phyloP scores from a whole-genome alignment of 1,140 invertebrate species.

The Cotesia vestalis region DNA sequence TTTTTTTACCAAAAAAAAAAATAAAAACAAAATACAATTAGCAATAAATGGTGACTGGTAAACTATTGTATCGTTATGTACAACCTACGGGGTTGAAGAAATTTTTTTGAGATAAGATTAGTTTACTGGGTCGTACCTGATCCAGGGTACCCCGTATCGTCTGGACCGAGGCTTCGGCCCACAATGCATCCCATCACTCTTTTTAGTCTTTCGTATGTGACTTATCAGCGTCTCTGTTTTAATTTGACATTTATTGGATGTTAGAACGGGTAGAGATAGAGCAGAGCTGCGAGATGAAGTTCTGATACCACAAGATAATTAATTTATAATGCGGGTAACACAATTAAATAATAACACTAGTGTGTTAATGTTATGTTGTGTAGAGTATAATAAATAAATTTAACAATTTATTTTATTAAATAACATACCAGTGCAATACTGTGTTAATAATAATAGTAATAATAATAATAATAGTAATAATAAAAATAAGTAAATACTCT shows the following conservation, averaged over 20 bases:
- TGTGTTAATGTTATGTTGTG: background rate
- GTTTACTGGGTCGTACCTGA: slow-evolving; percentile 61
- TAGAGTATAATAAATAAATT: too few species aligned
- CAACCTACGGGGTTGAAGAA: slow-evolving; percentile 58
- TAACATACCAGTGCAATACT: too few species aligned
- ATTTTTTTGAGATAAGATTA: slow-evolving; percentile 54
- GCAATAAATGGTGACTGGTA: background rate
- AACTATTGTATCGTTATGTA: slow-evolving; percentile 39
- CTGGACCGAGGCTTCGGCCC: slow-evolving; percentile 64
- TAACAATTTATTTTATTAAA: too few species aligned
- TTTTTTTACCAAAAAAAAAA: background rate
- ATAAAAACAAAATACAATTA: background rate
- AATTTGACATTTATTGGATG: slow-evolving; percentile 63
- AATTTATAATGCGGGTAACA: slow-evolving; percentile 35
- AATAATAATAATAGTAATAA: too few species aligned
- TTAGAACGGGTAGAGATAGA: slow-evolving; percentile 59
- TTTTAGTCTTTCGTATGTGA: slow-evolving; percentile 56
- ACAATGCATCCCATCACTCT: slow-evolving; percentile 63
- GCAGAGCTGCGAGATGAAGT: slow-evolving; percentile 57
- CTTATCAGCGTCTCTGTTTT: slow-evolving; percentile 63
- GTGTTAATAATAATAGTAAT: too few species aligned
- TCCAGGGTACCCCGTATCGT: slow-evolving; percentile 64
- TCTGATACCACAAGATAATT: slow-evolving; percentile 51
- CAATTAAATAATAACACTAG: slow-evolving; percentile 23
- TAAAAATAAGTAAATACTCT: too few species aligned